Base-by-base conservation (phyloP, 53 echinoderm and acorn worm genomes). In the Zoroaster sp. region DNA sequence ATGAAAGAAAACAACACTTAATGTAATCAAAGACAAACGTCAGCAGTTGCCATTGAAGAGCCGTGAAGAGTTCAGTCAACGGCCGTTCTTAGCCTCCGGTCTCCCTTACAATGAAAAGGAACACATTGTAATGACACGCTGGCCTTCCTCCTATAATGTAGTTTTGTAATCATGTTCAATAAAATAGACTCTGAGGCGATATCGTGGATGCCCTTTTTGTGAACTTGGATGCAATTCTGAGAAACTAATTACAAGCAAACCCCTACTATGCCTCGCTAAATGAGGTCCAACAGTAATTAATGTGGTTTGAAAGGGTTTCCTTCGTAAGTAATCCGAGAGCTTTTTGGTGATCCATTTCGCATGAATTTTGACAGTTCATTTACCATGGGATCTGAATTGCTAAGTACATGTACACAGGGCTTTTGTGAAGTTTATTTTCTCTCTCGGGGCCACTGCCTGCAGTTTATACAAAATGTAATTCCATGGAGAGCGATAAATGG, bases 31-130 rank as follows among this genome's bases (percentile, higher is more conserved):
- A 47, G 49, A 47, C 49, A 14, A 35, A 36, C 38, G n/a, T n/a
- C 9, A 59, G 63, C 63, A 59, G 63, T 59, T 59, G 1, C 63
- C 28, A 59, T 25, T 59, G 63, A 59, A 25, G 59, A 8, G 35
- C 20, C 35, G 31, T 8, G 43, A 14, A 8, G 66, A 65, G 80
- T 80, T 80, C 80, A 80, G n/a, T 15, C 40, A 21, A 38, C 43
- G 80, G 80, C 59, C 80, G 63, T 38, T 80, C 80, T 74, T 25
- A 35, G 80, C 80, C 41, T 74, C 74, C n/a, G 35, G 66, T 80
- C 18, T 80, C 37, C 80, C 35, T 80, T 17, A 35, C 42, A 40
- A 42, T 65, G 28, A n/a, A 65, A 20, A 74, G 43, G 63, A 59
- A 63, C 42, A 65, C 79, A 54, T 10, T 32, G 23, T 40, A 30